These are phyloP conservation scores for Rachycentron canadum DNA, from an alignment of 2,797 vertebrate species.

Conservation along the genomic window DNA sequence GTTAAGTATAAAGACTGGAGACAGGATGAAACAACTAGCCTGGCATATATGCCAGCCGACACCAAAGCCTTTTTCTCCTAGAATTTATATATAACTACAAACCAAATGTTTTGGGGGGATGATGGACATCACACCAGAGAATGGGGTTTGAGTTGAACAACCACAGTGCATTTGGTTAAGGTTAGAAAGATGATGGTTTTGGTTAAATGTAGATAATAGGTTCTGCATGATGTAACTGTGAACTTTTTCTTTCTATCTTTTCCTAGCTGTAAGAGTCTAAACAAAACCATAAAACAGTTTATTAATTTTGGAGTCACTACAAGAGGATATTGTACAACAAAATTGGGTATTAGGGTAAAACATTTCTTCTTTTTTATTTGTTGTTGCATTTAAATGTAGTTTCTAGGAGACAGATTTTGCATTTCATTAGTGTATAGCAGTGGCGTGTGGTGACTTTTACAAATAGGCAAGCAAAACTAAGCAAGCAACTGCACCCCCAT, in stretches of 20 bases:
- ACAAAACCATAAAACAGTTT: neutral
- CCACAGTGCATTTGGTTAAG: neutral
- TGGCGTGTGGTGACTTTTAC: no score
- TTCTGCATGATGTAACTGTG: neutral
- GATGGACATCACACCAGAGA: neutral
- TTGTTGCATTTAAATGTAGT: no score
- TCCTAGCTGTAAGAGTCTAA: neutral
- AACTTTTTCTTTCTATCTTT: neutral
- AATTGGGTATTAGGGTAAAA: no score
- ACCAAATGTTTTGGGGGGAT: neutral
- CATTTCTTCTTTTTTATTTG: no score
- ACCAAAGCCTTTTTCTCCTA: neutral
- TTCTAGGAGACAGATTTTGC: no score
- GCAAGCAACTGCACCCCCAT: no score
- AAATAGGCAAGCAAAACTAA: no score
- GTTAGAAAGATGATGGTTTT: neutral
- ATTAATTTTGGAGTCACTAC: neutral
- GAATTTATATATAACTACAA: neutral
- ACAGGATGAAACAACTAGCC: neutral
- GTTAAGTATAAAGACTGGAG: neutral
- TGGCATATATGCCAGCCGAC: neutral
- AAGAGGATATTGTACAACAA: no score
- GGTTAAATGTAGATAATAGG: neutral
- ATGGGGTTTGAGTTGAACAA: neutral
- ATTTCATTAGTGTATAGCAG: no score